Evolutionary conservation across 2,888 invertebrate species (phyloP).

Genomic region (Drosophila mulleri): DNA sequence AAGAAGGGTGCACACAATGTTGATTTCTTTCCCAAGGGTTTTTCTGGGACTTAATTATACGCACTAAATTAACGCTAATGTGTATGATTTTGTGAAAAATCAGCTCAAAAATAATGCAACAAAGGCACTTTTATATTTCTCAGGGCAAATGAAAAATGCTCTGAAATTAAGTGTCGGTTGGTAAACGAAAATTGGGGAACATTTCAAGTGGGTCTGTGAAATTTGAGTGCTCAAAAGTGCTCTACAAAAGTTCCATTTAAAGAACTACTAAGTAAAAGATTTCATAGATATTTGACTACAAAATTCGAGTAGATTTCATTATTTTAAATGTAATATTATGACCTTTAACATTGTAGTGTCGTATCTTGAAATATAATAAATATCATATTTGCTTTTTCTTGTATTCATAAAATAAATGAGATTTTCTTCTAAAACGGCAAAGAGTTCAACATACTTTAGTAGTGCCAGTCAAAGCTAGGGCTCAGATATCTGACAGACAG

Average conservation of each 20-base stretch:
- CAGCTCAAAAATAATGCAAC: conserved; percentile 20
- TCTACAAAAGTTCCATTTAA: neutral
- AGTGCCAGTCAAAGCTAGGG: conserved; percentile 1
- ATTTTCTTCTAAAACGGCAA: conserved; percentile 3
- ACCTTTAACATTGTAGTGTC: neutral
- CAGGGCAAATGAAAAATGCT: conserved; percentile 20
- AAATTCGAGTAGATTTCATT: neutral
- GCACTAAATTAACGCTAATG: conserved; percentile 66
- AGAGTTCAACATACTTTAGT: conserved; percentile 65
- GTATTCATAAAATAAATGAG: neutral
- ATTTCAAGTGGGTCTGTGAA: conserved; percentile 33
- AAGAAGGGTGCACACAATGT: conserved; percentile 5
- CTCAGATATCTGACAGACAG: conserved; percentile 35
- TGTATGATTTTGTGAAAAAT: conserved; percentile 48
- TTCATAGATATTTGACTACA: neutral
- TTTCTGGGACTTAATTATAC: conserved; percentile 51
- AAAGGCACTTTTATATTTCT: conserved; percentile 24
- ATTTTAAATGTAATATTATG: neutral
- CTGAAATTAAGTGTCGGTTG: conserved; percentile 47
- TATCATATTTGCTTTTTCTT: neutral
- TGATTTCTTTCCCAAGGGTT: conserved; percentile 28
- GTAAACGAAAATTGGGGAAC: neutral
- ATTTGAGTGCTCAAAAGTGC: conserved; percentile 32
- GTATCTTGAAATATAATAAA: neutral
- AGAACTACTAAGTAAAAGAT: neutral